Conservation (phyloP, 2,888 invertebrate species). For the Sarcophaga rosellei region DNA sequence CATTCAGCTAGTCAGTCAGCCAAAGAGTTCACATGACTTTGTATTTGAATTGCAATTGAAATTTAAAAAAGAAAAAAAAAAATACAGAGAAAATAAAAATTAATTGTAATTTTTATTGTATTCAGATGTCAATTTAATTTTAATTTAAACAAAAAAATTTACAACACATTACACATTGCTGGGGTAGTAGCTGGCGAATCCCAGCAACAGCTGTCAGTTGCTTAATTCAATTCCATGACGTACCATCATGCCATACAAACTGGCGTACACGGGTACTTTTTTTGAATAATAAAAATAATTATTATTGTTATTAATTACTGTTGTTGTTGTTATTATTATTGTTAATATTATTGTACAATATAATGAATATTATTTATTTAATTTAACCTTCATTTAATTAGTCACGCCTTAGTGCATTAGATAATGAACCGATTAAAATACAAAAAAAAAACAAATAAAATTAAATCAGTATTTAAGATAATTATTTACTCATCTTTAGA, state of each 20-base stretch:
- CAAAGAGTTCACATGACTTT: too few species aligned
- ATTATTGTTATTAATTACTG: conserved; percentile 36
- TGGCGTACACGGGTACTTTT: not conserved
- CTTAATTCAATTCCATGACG: not conserved
- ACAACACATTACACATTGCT: conserved; percentile 16
- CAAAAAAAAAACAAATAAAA: not conserved
- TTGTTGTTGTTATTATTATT: conserved; percentile 35
- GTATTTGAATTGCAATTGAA: too few species aligned
- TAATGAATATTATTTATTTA: conserved; percentile 14
- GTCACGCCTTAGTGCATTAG: conserved; percentile 43
- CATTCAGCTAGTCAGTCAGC: too few species aligned
- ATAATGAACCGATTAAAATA: conserved; percentile 9
- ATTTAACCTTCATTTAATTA: conserved; percentile 48
- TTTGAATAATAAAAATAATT: conserved; percentile 2
- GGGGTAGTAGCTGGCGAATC: not conserved
- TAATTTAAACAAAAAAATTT: conserved; percentile 62
- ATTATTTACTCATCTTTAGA: not conserved
- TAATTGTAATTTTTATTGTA: conserved; percentile 43
- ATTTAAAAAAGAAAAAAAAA: too few species aligned
- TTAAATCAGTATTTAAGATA: not conserved
- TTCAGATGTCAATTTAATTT: conserved; percentile 66
- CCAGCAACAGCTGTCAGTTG: conserved; percentile 10
- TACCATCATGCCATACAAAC: not conserved
- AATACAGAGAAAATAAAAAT: not conserved
- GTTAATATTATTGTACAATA: not conserved